Evolutionary conservation across 2,888 invertebrate genomes (phyloP), one percentile per base, ranked within the genome.

Genomic region (Stenodera caucasica): DNA sequence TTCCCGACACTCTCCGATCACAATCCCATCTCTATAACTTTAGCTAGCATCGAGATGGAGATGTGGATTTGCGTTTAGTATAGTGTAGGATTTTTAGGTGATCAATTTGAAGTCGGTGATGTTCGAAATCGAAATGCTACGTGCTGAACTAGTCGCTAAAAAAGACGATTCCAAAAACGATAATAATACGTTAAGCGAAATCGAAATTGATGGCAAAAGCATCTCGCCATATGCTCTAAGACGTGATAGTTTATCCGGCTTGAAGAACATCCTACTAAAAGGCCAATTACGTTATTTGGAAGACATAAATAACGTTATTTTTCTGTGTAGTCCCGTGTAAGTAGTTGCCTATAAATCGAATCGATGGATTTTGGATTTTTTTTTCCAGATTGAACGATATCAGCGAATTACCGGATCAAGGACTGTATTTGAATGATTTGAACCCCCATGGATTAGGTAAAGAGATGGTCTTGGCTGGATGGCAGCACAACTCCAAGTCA

Each of bases 291-390:
- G 90, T 70, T 88, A 89, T 72, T 83, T 96, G 11, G 86, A 89
- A 35, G 92, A 94, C 69, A 88, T 93, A 59, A 89, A 91, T 63
- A 87, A 88, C 0, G 86, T 95, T 35, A 89, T 94, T 58, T 96
- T 92, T 75, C 83, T 96, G 1, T 95, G 95, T 76, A 92, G 92
- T 72, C 95, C 96, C 0, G 83, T 96, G 91, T 94, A 80, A 86
- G 90, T 18, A 26, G 29, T 26, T 29, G 12, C 3, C 32, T 1
- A 53, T 26, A 5, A 26, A 26, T 26, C 26, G 26, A 26, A 5
- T 26, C n/a, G n/a, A n/a, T n/a, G n/a, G n/a, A n/a, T n/a, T n/a
- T n/a, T n/a, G n/a, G n/a, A n/a, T 33, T 35, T 53, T 21, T 37
- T 5, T 21, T 15, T 29, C 14, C 77, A 92, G 90, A 54, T 89